A percentile compares a stretch with the other conserved stretches of the same genome.
Conservation (phyloP, 2,888 invertebrate species). For the Tanytarsus gracilentus region DNA sequence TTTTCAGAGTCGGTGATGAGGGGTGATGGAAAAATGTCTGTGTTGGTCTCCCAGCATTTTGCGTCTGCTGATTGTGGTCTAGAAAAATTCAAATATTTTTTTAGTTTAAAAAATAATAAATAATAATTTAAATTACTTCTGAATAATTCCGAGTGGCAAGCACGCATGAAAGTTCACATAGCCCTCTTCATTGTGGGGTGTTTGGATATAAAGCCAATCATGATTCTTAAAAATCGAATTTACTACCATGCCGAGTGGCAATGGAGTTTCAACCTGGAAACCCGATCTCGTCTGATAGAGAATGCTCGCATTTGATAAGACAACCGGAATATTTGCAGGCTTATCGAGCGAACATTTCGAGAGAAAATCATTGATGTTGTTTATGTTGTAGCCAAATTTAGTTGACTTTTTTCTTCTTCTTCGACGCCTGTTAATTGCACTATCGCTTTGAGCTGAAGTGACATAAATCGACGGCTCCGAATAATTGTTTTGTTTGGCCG, state of each 20-base stretch:
- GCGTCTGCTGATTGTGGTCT: constrained; percentile 21
- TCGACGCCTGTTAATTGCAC: constrained; percentile 34
- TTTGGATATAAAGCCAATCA: constrained; percentile 69
- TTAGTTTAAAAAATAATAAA: neutral
- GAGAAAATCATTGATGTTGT: constrained; percentile 68
- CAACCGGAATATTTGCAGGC: constrained; percentile 79
- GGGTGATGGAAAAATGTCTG: constrained; percentile 71
- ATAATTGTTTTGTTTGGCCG: constrained; percentile 5
- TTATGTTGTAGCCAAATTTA: constrained; percentile 67
- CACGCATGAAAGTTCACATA: constrained; percentile 70
- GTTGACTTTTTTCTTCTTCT: constrained; percentile 41
- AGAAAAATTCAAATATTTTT: constrained; percentile 5
- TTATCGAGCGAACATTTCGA: constrained; percentile 69
- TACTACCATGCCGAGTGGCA: constrained; percentile 75
- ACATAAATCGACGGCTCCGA: constrained; percentile 27
- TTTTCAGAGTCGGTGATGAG: constrained; percentile 73
- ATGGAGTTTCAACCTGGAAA: constrained; percentile 56
- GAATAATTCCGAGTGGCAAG: constrained; percentile 65
- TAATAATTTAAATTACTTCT: neutral
- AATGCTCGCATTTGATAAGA: constrained; percentile 63
- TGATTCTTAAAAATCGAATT: constrained; percentile 80
- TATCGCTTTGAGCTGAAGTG: neutral
- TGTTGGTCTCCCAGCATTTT: constrained; percentile 68
- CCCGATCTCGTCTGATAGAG: constrained; percentile 64
- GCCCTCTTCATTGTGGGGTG: constrained; percentile 75